Conservation (phyloP, 2,797 vertebrate genomes). For the Orestias chungarensis region DNA sequence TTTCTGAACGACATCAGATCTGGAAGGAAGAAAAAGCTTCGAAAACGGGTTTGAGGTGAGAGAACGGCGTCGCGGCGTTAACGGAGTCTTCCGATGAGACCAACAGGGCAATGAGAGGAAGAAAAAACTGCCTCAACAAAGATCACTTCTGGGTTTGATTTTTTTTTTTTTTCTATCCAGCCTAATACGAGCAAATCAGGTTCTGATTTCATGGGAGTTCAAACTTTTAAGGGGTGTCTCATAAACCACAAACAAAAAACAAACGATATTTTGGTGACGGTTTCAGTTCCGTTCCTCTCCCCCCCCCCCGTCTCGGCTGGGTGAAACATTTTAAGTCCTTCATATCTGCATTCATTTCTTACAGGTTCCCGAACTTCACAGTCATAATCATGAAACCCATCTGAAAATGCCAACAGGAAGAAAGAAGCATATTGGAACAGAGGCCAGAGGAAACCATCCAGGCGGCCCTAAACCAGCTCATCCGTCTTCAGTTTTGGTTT, state of each 20-base stretch:
- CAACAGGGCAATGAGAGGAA: too few species aligned
- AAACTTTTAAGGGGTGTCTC: too few species aligned
- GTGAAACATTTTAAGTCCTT: background rate
- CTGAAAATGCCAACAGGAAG: background rate
- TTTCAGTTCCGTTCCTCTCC: background rate
- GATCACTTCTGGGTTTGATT: background rate
- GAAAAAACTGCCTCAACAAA: too few species aligned
- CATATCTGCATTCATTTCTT: background rate
- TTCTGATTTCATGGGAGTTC: too few species aligned
- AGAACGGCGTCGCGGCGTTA: background rate
- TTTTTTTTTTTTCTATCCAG: background rate
- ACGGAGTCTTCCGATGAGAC: background rate
- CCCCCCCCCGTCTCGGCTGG: background rate
- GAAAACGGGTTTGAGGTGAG: background rate
- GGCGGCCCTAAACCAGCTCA: background rate
- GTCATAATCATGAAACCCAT: background rate
- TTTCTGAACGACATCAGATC: constrained; percentile 6
- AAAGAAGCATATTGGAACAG: background rate
- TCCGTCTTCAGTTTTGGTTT: too few species aligned
- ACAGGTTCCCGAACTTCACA: background rate
- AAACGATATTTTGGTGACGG: background rate
- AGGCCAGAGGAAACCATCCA: background rate
- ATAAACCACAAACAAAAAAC: background rate
- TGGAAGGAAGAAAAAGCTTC: background rate
- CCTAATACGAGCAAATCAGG: background rate